A percentile compares a stretch with the other conserved stretches of the same genome.
Conservation (phyloP, 1,140 invertebrate genomes). For the Caenorhabditis tropicalis region DNA sequence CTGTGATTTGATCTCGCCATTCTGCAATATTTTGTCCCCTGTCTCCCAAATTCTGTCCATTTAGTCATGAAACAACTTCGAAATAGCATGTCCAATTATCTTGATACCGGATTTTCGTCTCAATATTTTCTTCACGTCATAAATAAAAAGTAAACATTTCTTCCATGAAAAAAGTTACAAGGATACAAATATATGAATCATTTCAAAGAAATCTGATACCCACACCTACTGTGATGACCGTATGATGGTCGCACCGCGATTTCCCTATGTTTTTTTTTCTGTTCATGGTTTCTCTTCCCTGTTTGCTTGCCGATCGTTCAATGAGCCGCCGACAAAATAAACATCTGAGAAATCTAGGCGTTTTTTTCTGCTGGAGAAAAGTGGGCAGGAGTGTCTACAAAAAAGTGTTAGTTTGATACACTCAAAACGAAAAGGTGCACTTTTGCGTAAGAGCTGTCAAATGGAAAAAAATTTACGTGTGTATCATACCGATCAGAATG, state of each 20-base stretch:
- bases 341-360: conserved; percentile 3
- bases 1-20: conserved; percentile 6
- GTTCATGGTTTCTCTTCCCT: background rate
- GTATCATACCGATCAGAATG: background rate
- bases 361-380: background rate
- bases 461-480: background rate
- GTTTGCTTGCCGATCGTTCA: conserved; percentile 22
- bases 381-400: background rate
- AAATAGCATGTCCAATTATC: background rate
- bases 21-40: background rate
- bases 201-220: conserved; percentile 4
- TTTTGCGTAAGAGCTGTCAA: conserved; percentile 15
- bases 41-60: background rate
- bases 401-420: conserved; percentile 26
- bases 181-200: background rate
- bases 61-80: background rate
- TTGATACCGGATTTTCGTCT: background rate
- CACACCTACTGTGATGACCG: conserved; percentile 30
- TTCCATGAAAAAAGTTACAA: background rate
- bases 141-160: conserved; percentile 27
- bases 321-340: conserved; percentile 21
- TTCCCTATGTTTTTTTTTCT: conserved; percentile 22
- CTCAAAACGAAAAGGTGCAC: background rate
- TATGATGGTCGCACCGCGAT: conserved; percentile 18
- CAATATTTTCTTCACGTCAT: background rate